These are phyloP conservation scores for Stenopsyche tienmushanensis DNA, from an alignment of 1,140 invertebrate species.

Conservation along the genomic window DNA sequence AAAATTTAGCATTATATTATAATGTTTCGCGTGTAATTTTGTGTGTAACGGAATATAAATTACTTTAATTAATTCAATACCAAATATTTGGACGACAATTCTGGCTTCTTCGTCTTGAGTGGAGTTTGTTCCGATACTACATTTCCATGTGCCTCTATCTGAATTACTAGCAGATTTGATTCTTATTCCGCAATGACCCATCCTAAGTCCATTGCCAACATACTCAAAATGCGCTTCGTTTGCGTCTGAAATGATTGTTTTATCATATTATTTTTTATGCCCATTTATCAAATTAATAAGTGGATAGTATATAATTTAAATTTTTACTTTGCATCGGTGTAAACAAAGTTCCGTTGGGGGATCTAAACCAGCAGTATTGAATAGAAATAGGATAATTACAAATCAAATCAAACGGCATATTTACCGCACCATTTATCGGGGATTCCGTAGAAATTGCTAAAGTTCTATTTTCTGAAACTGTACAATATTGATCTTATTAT, in stretches of 20 bases:
- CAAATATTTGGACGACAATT: constrained; percentile 24
- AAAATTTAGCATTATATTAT: too few species aligned
- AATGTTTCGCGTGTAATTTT: too few species aligned
- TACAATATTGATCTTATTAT: too few species aligned
- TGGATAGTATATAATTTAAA: background rate
- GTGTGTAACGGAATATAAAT: too few species aligned
- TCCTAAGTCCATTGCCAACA: constrained; percentile 28
- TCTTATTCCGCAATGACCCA: constrained; percentile 35
- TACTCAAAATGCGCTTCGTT: constrained; percentile 24
- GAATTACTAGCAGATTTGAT: constrained; percentile 14
- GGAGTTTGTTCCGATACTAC: constrained; percentile 24
- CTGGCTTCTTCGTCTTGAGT: background rate
- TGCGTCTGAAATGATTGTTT: constrained; percentile 16
- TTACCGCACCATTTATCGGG: constrained; percentile 4
- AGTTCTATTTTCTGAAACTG: background rate
- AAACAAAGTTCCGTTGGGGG: constrained; percentile 31
- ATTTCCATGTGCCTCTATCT: constrained; percentile 31
- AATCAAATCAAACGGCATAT: constrained; percentile 14
- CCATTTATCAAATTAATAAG: background rate
- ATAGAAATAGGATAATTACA: constrained; percentile 22
- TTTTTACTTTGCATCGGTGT: constrained; percentile 24
- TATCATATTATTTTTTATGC: too few species aligned
- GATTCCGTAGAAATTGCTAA: background rate
- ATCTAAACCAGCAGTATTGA: constrained; percentile 37
- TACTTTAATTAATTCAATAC: constrained; percentile 27